phyloP scores from a whole-genome alignment of 1,140 invertebrate species.

The Dufourea novaeangliae region DNA sequence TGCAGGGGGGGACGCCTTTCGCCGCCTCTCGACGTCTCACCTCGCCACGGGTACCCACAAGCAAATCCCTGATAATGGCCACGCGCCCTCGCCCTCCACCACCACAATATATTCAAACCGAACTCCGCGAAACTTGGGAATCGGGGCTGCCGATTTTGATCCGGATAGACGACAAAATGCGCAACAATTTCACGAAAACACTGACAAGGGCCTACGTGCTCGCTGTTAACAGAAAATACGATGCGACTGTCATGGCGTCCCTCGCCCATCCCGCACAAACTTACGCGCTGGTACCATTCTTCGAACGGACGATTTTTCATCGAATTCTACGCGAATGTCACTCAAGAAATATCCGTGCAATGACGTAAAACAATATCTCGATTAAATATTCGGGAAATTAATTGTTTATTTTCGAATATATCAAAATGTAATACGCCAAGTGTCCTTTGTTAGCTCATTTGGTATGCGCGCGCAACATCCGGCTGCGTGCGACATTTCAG shows the following conservation, averaged over 20 bases:
- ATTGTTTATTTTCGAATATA: not conserved
- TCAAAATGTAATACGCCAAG: conserved; percentile 37
- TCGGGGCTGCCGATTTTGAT: conserved; percentile 38
- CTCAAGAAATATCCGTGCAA: not conserved
- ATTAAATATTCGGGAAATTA: conserved; percentile 16
- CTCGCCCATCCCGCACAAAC: conserved; percentile 68
- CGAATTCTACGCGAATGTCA: conserved; percentile 9
- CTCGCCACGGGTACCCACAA: conserved; percentile 71
- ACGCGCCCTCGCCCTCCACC: conserved; percentile 57
- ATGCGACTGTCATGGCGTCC: conserved; percentile 74
- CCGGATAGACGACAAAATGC: conserved; percentile 27
- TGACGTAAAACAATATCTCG: conserved; percentile 22
- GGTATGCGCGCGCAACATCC: conserved; percentile 65
- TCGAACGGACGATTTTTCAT: not conserved
- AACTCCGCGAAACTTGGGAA: conserved; percentile 32
- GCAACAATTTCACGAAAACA: conserved; percentile 61
- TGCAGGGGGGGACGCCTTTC: conserved; percentile 74
- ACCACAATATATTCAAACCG: conserved; percentile 42
- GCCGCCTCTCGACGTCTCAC: conserved; percentile 72
- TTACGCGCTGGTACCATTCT: conserved; percentile 54
- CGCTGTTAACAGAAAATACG: conserved; percentile 71
- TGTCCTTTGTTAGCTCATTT: conserved; percentile 23
- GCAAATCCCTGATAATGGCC: conserved; percentile 72
- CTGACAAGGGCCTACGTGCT: conserved; percentile 50
- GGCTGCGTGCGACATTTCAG: conserved; percentile 50